Conservation (phyloP, 2,888 invertebrate genomes). For the Metalampra italica region DNA sequence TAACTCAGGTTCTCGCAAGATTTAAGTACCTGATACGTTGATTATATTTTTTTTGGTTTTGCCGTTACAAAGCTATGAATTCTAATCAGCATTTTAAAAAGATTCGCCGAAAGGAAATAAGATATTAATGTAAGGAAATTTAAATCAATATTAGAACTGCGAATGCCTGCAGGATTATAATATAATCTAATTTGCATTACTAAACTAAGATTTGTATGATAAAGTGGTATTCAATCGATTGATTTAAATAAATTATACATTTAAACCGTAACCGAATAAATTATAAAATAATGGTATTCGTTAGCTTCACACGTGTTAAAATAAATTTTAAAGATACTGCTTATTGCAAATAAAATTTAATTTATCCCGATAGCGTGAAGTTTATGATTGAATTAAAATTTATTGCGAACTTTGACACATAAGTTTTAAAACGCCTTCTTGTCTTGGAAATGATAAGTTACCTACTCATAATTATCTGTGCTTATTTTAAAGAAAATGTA, state of each 20-base stretch:
- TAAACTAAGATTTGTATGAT: constrained; percentile 41
- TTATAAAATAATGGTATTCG: constrained; percentile 10
- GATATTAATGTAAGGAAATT: constrained; percentile 20
- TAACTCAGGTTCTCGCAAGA: neutral
- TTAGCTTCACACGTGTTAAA: constrained; percentile 7
- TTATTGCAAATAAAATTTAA: too few relatives aligned
- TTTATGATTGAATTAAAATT: too few relatives aligned
- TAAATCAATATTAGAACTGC: constrained; percentile 35
- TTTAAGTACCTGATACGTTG: too few relatives aligned
- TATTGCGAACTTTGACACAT: too few relatives aligned
- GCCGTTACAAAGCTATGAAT: neutral
- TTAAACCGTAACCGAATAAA: constrained; percentile 13
- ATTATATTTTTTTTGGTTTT: too few relatives aligned
- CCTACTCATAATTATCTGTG: too few relatives aligned
- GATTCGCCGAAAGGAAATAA: constrained; percentile 8
- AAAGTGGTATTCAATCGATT: constrained; percentile 25
- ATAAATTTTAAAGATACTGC: neutral
- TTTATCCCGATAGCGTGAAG: too few relatives aligned
- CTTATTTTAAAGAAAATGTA: too few relatives aligned
- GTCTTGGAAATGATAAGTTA: too few relatives aligned
- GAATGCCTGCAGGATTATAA: constrained; percentile 11
- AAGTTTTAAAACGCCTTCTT: too few relatives aligned
- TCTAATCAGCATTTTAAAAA: constrained; percentile 5
- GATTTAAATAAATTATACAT: constrained; percentile 19
- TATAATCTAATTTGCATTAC: constrained; percentile 29